Percentiles rank a stretch among this genome's conserved stretches.
These are phyloP conservation scores for Catocala sponsa DNA, from an alignment of 2,888 invertebrate species.

Conservation along the genomic window DNA sequence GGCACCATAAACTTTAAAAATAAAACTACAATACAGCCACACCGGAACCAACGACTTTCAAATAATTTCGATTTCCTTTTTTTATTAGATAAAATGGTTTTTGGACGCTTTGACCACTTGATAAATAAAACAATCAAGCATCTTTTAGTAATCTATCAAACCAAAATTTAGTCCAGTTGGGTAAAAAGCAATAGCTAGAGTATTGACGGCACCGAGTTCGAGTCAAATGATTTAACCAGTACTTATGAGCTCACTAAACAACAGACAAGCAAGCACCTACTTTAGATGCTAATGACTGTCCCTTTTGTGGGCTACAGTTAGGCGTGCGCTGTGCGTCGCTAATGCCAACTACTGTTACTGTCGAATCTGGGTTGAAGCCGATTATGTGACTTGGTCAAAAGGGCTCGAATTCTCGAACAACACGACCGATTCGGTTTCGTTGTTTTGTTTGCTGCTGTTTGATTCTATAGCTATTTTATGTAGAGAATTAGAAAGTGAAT, in stretches of 20 bases:
- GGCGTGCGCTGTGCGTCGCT: conserved; percentile 44
- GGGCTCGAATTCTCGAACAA: conserved; percentile 4
- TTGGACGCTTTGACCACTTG: too few relatives aligned
- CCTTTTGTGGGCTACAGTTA: conserved; percentile 50
- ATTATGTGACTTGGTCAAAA: conserved; percentile 10
- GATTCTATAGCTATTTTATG: background rate
- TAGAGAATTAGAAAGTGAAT: background rate
- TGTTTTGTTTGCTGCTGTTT: background rate
- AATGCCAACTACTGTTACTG: conserved; percentile 35
- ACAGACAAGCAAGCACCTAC: conserved; percentile 42
- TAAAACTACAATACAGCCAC: too few relatives aligned
- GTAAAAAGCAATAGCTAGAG: too few relatives aligned
- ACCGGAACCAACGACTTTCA: too few relatives aligned
- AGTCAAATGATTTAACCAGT: background rate
- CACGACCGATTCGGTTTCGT: background rate
- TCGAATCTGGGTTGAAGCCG: conserved; percentile 18
- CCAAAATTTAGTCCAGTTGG: background rate
- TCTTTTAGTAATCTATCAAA: background rate
- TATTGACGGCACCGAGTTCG: background rate
- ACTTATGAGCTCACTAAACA: conserved; percentile 18
- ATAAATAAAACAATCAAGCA: too few relatives aligned
- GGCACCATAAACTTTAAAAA: too few relatives aligned
- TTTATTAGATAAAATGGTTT: too few relatives aligned
- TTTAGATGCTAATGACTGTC: conserved; percentile 57
- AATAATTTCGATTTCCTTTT: too few relatives aligned